Percentiles rank a stretch among this genome's conserved stretches.
phyloP scores from a whole-genome alignment of 2,888 invertebrate species.

The Euproctis similis region DNA sequence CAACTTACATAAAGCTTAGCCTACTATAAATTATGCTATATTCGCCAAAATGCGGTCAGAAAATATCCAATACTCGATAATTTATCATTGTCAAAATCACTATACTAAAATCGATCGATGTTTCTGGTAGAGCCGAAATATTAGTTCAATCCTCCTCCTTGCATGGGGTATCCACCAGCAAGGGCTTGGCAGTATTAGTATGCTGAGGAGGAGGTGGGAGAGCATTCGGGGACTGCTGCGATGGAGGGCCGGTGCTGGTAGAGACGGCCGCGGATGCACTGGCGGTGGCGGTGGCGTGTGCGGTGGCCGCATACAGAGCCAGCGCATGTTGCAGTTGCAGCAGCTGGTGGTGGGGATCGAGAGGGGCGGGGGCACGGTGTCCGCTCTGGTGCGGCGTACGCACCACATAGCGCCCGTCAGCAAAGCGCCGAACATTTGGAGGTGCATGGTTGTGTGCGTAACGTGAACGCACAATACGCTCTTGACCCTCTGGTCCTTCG shows the following conservation, averaged over 20 bases:
- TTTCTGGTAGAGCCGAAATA: constrained; percentile 11
- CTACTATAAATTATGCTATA: constrained; percentile 60
- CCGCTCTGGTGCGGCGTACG: constrained; percentile 70
- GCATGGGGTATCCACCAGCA: constrained; percentile 64
- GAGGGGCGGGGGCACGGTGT: constrained; percentile 63
- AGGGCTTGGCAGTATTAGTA: constrained; percentile 50
- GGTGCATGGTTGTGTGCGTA: constrained; percentile 70
- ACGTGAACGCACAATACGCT: constrained; percentile 67
- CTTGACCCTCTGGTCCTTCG: constrained; percentile 68
- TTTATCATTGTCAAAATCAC: constrained; percentile 32
- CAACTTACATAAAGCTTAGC: constrained; percentile 44
- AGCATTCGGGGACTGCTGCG: constrained; percentile 46
- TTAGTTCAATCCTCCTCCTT: constrained; percentile 58
- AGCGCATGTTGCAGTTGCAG: constrained; percentile 67
- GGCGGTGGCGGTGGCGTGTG: constrained; percentile 61
- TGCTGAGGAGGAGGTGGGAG: constrained; percentile 44
- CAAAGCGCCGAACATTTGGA: constrained; percentile 67
- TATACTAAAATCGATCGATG: constrained; percentile 22
- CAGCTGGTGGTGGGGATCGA: constrained; percentile 67
- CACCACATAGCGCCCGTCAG: constrained; percentile 67
- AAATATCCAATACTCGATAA: constrained; percentile 46
- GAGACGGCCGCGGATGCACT: constrained; percentile 42
- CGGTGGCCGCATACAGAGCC: constrained; percentile 64
- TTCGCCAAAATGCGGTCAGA: constrained; percentile 61
- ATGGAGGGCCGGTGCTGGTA: constrained; percentile 32